Evolutionary conservation across 2,113 vertebrate species (phyloP).

Genomic region (Strix uralensis): DNA sequence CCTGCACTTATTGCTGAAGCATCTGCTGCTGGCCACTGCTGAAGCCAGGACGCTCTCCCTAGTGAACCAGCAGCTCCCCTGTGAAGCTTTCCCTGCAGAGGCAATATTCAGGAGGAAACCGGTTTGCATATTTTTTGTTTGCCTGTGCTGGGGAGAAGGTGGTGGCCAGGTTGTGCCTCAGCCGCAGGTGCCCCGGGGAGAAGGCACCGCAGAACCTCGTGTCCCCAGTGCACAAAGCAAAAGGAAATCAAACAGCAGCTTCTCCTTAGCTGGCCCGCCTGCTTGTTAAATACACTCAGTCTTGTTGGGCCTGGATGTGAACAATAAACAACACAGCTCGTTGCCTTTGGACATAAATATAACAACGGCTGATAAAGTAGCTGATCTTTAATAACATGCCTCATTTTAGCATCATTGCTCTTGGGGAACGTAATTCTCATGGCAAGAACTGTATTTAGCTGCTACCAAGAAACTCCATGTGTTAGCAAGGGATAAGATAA

Average conservation of each 20-base stretch:
- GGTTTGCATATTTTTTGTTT: neutral
- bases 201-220: neutral
- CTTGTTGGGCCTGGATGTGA: neutral
- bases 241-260: conserved; percentile 18
- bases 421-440: neutral
- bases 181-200: neutral
- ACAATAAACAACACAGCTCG: neutral
- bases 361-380: neutral
- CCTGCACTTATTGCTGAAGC: neutral
- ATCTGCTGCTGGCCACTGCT: neutral
- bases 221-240: neutral
- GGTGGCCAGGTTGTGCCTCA: neutral
- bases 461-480: neutral
- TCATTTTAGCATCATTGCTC: neutral
- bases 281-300: conserved; percentile 45
- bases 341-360: neutral
- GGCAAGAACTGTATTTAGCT: neutral
- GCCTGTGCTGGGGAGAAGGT: neutral
- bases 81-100: neutral
- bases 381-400: neutral
- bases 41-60: neutral
- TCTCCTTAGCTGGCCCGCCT: conserved; percentile 11
- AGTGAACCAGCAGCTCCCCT: neutral
- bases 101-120: neutral
- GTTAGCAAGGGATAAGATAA: neutral